phyloP scores from a whole-genome alignment of 2,888 invertebrate genomes.

The Heliconius erato region DNA sequence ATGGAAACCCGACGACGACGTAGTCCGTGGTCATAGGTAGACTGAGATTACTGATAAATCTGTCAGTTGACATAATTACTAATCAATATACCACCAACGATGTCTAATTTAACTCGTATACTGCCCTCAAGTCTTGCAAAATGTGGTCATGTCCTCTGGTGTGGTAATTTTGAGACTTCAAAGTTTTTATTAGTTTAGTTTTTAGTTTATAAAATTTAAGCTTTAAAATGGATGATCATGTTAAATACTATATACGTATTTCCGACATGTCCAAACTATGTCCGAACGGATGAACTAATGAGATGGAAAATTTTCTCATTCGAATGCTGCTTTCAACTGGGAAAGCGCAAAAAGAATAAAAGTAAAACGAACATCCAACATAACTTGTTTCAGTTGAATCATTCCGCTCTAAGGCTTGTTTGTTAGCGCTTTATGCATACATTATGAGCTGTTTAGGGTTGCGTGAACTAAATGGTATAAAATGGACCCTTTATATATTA shows the following conservation, averaged over 20 bases:
- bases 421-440: slow-evolving; percentile 14
- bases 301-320: slow-evolving; percentile 29
- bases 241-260: background rate
- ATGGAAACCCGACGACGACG: too few relatives aligned
- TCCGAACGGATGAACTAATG: slow-evolving; percentile 29
- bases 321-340: slow-evolving; percentile 29
- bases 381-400: background rate
- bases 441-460: slow-evolving; percentile 4
- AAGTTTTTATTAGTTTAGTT: too few relatives aligned
- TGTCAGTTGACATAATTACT: too few relatives aligned
- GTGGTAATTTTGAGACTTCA: too few relatives aligned
- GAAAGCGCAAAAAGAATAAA: slow-evolving; percentile 10
- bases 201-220: too few relatives aligned
- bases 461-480: background rate
- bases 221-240: background rate
- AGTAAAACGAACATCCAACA: slow-evolving; percentile 18
- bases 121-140: too few relatives aligned
- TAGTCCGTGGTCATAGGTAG: too few relatives aligned
- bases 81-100: too few relatives aligned
- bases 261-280: background rate
- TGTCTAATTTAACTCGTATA: too few relatives aligned
- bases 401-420: background rate
- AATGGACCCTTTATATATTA: background rate
- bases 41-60: too few relatives aligned
- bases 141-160: too few relatives aligned